Evolutionary conservation across 1,140 invertebrate genomes (phyloP).

Genomic region (Calephelis nemesis): DNA sequence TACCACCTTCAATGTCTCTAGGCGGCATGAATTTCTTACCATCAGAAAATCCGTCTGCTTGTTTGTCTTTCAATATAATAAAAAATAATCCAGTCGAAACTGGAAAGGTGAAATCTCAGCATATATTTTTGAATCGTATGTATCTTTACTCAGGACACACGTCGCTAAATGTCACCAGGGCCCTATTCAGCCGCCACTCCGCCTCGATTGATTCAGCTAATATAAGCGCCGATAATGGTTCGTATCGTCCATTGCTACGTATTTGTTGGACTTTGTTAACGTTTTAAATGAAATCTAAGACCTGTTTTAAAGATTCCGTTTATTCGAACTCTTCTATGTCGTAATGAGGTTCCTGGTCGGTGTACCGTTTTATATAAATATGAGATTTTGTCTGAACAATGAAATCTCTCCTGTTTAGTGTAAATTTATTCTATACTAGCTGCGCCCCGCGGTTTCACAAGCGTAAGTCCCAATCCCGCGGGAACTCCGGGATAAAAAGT

Average conservation of each 20-base stretch:
- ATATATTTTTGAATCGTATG: constrained; percentile 24
- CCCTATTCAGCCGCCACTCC: constrained; percentile 52
- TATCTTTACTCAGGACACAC: constrained; percentile 32
- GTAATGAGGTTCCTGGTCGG: not conserved
- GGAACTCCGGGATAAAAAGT: too few relatives aligned
- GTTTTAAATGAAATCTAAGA: constrained; percentile 25
- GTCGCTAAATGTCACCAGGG: constrained; percentile 45
- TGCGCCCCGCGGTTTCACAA: too few relatives aligned
- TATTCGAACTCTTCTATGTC: constrained; percentile 8
- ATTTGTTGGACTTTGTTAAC: constrained; percentile 30
- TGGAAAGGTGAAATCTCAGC: constrained; percentile 18
- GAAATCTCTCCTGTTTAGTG: too few relatives aligned
- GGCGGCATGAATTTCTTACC: too few relatives aligned
- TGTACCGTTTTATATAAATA: constrained; percentile 14
- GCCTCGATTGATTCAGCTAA: constrained; percentile 57
- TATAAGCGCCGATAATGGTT: constrained; percentile 56
- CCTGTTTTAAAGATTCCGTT: constrained; percentile 17
- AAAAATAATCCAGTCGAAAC: not conserved
- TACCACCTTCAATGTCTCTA: too few relatives aligned
- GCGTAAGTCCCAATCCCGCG: too few relatives aligned
- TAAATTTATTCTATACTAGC: too few relatives aligned
- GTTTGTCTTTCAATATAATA: too few relatives aligned
- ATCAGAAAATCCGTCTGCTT: too few relatives aligned
- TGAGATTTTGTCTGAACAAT: too few relatives aligned
- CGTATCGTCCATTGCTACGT: constrained; percentile 27